Base-by-base conservation (phyloP, 2,888 invertebrate genomes). In the Agriopis aurantiaria region DNA sequence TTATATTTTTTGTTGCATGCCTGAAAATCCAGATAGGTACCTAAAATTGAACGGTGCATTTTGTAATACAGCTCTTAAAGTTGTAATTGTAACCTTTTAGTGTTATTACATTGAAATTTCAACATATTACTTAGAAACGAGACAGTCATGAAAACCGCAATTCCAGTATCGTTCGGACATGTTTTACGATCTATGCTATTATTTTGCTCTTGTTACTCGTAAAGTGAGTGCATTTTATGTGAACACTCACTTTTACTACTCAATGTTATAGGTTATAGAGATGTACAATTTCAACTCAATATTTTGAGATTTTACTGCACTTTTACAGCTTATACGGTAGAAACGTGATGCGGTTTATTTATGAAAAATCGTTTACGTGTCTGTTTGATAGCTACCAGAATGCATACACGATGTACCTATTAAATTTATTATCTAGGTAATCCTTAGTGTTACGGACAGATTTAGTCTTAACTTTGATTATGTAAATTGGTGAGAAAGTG, bases 161-260 rank as follows among this genome's bases (percentile, higher is more conserved):
- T 46, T 46, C 58, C 66, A 64, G 65, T 68, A 46, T 68, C 43
- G 58, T 58, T 62, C 60, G 33, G 58, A 62, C 62, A 67, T 66
- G 59, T 68, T 74, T 75, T 71, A 72, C 69, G 72, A 71, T 49
- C 55, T 49, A 41, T 65, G 63, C 72, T 69, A 72, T 71, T 74
- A 74, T 71, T 69, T 68, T 68, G 58, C 67, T 70, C 70, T 65
- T 61, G 71, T 67, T 56, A 43, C 74, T 75, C 75, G 71, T 74
- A 75, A 75, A 74, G 69, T 62, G 65, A 65, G 56, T 65, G 69
- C 69, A 65, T 61, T 69, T 69, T 65, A 69, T 57, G 64, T 8
- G 63, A 71, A 71, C 68, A 73, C 68, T 73, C 52, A 58, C 64
- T 62, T 75, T 73, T 73, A 75, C 65, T 51, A 41, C 65, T 69